Conservation (phyloP, 2,888 invertebrate species). For the Coremacera marginata region DNA sequence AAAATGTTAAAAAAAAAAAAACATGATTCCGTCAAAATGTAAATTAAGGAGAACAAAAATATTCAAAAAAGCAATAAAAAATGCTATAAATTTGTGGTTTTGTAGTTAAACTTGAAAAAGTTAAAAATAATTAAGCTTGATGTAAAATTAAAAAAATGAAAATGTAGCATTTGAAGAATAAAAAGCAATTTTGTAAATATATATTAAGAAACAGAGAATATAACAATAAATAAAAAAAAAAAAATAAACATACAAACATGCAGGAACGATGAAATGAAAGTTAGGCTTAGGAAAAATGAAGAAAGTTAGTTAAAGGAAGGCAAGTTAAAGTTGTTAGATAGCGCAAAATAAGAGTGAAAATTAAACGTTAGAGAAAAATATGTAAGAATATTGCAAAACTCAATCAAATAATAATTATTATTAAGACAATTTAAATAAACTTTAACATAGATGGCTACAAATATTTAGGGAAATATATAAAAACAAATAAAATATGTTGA, state of each 20-base stretch:
- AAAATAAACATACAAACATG: not conserved
- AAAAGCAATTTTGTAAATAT: slow-evolving; percentile 36
- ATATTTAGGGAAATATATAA: slow-evolving; percentile 31
- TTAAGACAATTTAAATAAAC: slow-evolving; percentile 19
- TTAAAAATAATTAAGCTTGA: slow-evolving; percentile 52
- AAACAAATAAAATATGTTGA: not conserved
- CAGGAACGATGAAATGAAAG: not conserved
- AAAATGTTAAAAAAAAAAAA: slow-evolving; percentile 4
- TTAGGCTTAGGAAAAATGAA: not conserved
- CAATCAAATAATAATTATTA: slow-evolving; percentile 21
- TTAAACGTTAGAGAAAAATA: not conserved
- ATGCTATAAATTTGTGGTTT: slow-evolving; percentile 49
- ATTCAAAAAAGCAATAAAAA: slow-evolving; percentile 56
- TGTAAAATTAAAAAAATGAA: slow-evolving; percentile 37
- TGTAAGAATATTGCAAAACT: slow-evolving; percentile 10
- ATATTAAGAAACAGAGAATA: not conserved
- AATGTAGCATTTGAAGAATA: not conserved
- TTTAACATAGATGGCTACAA: slow-evolving; percentile 14
- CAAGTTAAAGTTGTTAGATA: slow-evolving; percentile 22
- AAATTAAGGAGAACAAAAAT: slow-evolving; percentile 19
- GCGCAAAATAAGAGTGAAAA: slow-evolving; percentile 14
- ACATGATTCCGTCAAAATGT: slow-evolving; percentile 32
- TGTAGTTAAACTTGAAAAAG: slow-evolving; percentile 30
- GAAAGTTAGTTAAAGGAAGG: not conserved
- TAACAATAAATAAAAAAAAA: not conserved